These are phyloP conservation scores for Ardeotis arabs DNA, from an alignment of 2,113 vertebrate species.

Conservation along the genomic window DNA sequence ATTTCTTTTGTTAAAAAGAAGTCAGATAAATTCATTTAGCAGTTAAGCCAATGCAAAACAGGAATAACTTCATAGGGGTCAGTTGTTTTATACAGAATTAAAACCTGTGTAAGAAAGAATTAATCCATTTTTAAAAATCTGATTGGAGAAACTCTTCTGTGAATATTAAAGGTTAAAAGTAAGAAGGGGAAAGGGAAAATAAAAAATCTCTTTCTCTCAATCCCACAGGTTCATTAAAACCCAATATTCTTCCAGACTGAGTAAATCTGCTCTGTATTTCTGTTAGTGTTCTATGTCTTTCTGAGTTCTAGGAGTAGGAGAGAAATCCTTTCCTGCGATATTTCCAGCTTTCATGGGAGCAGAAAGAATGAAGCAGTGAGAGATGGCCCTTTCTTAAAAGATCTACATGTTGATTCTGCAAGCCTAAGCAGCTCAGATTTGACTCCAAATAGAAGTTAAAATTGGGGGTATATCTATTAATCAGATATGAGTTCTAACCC, in stretches of 20 bases:
- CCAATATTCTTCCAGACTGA: background rate
- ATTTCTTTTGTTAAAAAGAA: background rate
- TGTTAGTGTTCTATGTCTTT: background rate
- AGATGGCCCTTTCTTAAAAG: background rate
- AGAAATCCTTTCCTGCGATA: background rate
- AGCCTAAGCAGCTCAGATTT: background rate
- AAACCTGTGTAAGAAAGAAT: background rate
- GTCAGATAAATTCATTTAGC: background rate
- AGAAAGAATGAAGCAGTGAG: background rate
- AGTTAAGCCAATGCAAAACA: background rate
- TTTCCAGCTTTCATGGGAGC: background rate
- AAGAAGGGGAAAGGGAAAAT: background rate
- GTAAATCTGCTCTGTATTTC: background rate
- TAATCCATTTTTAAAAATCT: background rate
- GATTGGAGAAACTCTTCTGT: background rate
- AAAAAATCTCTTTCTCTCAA: background rate
- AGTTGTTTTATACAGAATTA: background rate
- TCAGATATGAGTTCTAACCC: background rate
- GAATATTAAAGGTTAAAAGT: background rate
- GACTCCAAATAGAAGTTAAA: background rate
- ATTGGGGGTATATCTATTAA: background rate
- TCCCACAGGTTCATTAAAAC: background rate
- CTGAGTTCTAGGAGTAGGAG: background rate
- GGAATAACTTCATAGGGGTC: background rate
- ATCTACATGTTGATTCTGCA: background rate